Conservation (phyloP, 2,888 invertebrate genomes). For the Oegoconia quadripuncta region DNA sequence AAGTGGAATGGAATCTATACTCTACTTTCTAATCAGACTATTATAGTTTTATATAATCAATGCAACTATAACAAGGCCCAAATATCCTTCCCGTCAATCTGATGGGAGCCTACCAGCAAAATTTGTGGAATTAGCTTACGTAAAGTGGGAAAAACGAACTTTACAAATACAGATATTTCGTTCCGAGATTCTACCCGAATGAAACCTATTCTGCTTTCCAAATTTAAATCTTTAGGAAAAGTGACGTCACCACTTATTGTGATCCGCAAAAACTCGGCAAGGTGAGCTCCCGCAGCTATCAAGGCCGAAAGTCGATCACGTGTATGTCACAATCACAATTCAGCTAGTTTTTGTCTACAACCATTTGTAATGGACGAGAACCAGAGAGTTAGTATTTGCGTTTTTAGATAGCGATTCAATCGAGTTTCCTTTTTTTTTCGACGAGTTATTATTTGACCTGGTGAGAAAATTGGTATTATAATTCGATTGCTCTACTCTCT, state of each 20-base stretch:
- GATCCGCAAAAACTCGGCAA: conserved; percentile 39
- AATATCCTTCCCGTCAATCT: too few relatives aligned
- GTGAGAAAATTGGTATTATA: background rate
- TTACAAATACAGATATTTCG: too few relatives aligned
- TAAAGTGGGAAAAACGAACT: too few relatives aligned
- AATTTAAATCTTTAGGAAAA: background rate
- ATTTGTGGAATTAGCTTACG: too few relatives aligned
- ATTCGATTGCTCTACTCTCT: too few relatives aligned
- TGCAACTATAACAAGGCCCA: too few relatives aligned
- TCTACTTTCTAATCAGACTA: too few relatives aligned
- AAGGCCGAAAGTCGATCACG: conserved; percentile 45
- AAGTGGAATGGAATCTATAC: too few relatives aligned
- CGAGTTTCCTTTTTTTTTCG: conserved; percentile 1
- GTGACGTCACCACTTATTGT: conserved; percentile 35
- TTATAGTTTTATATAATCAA: too few relatives aligned
- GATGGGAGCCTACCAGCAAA: too few relatives aligned
- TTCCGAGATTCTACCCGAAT: too few relatives aligned
- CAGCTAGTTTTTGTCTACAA: conserved; percentile 22
- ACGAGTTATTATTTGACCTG: background rate
- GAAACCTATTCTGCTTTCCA: too few relatives aligned
- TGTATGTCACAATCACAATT: conserved; percentile 19
- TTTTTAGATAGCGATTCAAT: background rate
- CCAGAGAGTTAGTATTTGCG: background rate
- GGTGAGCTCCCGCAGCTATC: conserved; percentile 41
- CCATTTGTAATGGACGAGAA: conserved; percentile 26